A percentile compares a stretch with the other conserved stretches of the same genome.
phyloP scores from a whole-genome alignment of 1,140 invertebrate genomes.

The Triops longicaudatus region DNA sequence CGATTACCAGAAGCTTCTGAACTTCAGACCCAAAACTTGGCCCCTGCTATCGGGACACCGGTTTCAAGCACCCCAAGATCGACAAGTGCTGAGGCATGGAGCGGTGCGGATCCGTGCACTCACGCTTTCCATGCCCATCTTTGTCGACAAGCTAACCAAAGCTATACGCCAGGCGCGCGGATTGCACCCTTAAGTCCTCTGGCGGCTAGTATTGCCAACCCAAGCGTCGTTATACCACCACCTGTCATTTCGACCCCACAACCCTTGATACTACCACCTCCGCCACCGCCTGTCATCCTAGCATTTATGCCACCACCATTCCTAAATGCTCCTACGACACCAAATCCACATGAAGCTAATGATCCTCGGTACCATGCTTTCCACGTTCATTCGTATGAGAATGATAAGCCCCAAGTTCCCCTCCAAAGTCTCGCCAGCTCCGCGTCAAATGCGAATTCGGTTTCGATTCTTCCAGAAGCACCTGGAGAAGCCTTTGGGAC shows the following conservation, averaged over 20 bases:
- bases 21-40: not conserved
- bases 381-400: not conserved
- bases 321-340: not conserved
- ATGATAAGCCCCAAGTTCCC: not conserved
- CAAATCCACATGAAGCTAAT: not conserved
- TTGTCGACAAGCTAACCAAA: not conserved
- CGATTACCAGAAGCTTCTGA: constrained; percentile 16
- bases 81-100: constrained; percentile 10
- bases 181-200: not conserved
- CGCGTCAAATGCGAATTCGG: not conserved
- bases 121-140: constrained; percentile 25
- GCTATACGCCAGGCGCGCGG: not conserved
- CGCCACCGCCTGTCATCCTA: not conserved
- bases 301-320: not conserved
- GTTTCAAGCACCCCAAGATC: not conserved
- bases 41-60: not conserved
- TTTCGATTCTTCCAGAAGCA: not conserved
- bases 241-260: not conserved
- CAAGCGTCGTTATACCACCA: not conserved
- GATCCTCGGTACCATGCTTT: not conserved
- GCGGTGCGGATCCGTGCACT: constrained; percentile 24
- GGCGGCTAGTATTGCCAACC: not conserved
- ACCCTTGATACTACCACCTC: not conserved
- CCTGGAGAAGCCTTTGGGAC: not conserved
- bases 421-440: not conserved